These are phyloP conservation scores for Melinaea menophilus DNA, from an alignment of 2,888 invertebrate species.

Conservation along the genomic window DNA sequence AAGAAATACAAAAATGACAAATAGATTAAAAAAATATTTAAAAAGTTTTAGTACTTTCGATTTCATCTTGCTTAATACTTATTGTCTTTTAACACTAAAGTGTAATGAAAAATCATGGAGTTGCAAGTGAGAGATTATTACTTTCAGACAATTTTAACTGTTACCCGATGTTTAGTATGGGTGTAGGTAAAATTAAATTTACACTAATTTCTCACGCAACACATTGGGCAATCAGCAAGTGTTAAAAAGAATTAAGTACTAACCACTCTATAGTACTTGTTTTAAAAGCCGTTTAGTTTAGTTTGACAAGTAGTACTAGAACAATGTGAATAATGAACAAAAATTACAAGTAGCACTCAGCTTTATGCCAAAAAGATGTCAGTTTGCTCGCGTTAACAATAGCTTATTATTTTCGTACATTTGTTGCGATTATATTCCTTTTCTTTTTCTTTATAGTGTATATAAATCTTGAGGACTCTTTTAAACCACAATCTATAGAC, in stretches of 20 bases:
- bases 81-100: no score
- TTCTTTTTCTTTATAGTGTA: conserved; percentile 49
- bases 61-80: no score
- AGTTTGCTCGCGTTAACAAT: conserved; percentile 51
- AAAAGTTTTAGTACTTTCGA: no score
- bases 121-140: no score
- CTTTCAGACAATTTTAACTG: no score
- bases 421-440: conserved; percentile 67
- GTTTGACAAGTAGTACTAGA: conserved; percentile 51
- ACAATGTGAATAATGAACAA: conserved; percentile 66
- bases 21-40: no score
- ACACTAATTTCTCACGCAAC: conserved; percentile 30
- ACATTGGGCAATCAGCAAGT: conserved; percentile 35
- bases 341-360: conserved; percentile 52
- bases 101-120: no score
- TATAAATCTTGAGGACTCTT: conserved; percentile 48
- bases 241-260: conserved; percentile 49
- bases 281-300: conserved; percentile 50
- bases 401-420: conserved; percentile 66
- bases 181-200: not conserved
- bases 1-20: not conserved
- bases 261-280: conserved; percentile 48
- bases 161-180: not conserved
- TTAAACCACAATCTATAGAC: conserved; percentile 40
- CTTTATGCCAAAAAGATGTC: conserved; percentile 69